phyloP scores from a whole-genome alignment of 1,140 invertebrate species.

The Habropoda laboriosa region DNA sequence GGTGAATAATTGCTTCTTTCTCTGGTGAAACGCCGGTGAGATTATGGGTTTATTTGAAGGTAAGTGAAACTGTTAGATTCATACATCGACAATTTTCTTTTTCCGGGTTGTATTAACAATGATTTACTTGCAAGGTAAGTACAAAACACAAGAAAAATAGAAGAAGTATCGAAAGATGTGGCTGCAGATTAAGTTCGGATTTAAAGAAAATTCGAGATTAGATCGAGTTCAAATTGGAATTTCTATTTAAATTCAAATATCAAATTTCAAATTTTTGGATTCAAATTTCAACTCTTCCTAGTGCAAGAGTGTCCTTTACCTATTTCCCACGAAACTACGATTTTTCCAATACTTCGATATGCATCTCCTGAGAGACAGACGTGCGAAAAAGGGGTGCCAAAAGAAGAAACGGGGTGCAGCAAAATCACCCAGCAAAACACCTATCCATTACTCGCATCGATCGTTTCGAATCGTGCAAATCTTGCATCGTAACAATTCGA shows the following conservation, averaged over 20 bases:
- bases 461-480: neutral
- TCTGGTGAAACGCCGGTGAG: conserved; percentile 31
- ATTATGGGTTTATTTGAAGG: conserved; percentile 52
- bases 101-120: too few relatives aligned
- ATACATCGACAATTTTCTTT: too few relatives aligned
- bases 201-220: too few relatives aligned
- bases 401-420: too few relatives aligned
- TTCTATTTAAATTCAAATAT: too few relatives aligned
- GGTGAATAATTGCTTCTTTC: conserved; percentile 62
- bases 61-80: conserved; percentile 41
- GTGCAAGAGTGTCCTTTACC: too few relatives aligned
- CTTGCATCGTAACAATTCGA: neutral
- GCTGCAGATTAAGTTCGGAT: too few relatives aligned
- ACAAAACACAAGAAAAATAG: neutral
- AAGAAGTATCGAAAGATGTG: too few relatives aligned
- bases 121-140: neutral
- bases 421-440: neutral
- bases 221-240: too few relatives aligned
- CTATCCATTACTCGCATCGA: neutral
- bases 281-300: too few relatives aligned
- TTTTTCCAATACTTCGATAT: neutral
- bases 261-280: too few relatives aligned
- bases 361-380: neutral
- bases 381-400: neutral
- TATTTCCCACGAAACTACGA: too few relatives aligned